A percentile compares a stretch with the other conserved stretches of the same genome.
Conservation (phyloP, 2,113 vertebrate species). For the Xiphophorus maculatus region DNA sequence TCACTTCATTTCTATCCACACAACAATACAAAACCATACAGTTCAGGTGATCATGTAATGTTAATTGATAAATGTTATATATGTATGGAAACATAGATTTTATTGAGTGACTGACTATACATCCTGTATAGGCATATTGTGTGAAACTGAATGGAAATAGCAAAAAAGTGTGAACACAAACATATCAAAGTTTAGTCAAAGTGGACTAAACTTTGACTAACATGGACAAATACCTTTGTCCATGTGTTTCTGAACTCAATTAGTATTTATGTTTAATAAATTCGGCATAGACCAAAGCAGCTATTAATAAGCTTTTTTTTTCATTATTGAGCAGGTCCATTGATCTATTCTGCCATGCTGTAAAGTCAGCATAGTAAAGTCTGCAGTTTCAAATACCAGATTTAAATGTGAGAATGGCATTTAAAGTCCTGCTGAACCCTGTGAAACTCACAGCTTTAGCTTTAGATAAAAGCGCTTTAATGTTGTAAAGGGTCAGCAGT, state of each 20-base stretch:
- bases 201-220: too few relatives aligned
- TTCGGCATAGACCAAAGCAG: background rate
- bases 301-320: background rate
- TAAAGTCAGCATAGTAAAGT: constrained; percentile 9
- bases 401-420: background rate
- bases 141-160: background rate
- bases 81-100: too few relatives aligned
- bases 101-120: too few relatives aligned
- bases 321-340: background rate
- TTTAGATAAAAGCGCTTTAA: constrained; percentile 33
- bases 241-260: background rate
- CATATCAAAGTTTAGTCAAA: too few relatives aligned
- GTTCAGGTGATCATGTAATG: background rate
- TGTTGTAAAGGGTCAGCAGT: constrained; percentile 7
- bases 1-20: background rate
- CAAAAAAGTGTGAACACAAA: too few relatives aligned
- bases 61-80: too few relatives aligned
- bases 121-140: background rate
- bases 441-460: constrained; percentile 12
- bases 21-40: background rate
- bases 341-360: background rate
- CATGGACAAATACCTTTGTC: background rate
- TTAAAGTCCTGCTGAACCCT: constrained; percentile 6
- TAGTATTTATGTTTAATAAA: background rate
- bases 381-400: background rate